Percentiles rank a stretch among this genome's conserved stretches.
phyloP scores from a whole-genome alignment of 1,140 invertebrate genomes.

The Formica exsecta region DNA sequence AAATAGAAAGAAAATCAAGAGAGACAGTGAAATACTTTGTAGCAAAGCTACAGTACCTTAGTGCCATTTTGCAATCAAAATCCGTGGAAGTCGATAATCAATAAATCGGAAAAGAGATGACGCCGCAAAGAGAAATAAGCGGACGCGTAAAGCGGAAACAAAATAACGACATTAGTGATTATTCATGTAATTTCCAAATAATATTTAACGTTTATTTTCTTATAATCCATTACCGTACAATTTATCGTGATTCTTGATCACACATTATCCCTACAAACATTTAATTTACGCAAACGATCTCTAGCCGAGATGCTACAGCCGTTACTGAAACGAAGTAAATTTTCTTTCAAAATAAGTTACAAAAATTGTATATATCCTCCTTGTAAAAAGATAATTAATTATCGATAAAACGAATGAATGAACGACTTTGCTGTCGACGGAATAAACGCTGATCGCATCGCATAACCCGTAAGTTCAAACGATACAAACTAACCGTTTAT shows the following conservation, averaged over 20 bases:
- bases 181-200: slow-evolving; percentile 27
- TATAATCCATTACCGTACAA: not conserved
- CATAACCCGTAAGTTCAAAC: not conserved
- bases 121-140: slow-evolving; percentile 14
- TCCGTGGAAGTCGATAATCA: slow-evolving; percentile 1
- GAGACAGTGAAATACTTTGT: not conserved
- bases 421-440: slow-evolving; percentile 6
- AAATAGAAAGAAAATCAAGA: not conserved
- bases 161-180: slow-evolving; percentile 23
- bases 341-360: not conserved
- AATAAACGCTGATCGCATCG: slow-evolving; percentile 20
- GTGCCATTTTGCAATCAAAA: not conserved
- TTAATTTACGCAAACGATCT: not conserved
- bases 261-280: slow-evolving; percentile 7
- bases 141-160: slow-evolving; percentile 20
- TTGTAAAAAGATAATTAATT: not conserved
- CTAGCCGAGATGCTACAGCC: not conserved
- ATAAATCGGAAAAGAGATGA: not conserved
- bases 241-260: slow-evolving; percentile 27
- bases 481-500: not conserved
- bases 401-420: not conserved
- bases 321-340: not conserved
- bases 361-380: too few relatives aligned
- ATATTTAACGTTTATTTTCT: slow-evolving; percentile 4
- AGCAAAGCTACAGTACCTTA: not conserved